Percentiles rank a stretch among this genome's conserved stretches.
Evolutionary conservation across 2,113 vertebrate genomes (phyloP).

Genomic region (Hymenochirus boettgeri): DNA sequence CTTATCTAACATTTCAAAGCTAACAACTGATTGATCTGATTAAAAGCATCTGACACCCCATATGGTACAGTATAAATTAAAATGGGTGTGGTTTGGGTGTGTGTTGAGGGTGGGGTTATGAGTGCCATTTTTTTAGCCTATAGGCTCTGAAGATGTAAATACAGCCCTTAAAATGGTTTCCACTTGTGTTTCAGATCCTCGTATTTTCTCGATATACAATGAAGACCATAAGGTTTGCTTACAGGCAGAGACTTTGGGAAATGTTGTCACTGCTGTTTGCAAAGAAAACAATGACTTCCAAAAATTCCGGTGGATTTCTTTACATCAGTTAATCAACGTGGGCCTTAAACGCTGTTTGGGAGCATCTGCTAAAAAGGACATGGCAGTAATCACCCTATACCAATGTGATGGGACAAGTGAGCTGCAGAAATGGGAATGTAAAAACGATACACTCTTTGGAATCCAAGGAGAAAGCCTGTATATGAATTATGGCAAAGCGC

Average conservation of each 20-base stretch:
- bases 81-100: no score
- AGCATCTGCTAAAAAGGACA: conserved; percentile 71
- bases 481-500: conserved; percentile 86
- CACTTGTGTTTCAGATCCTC: conserved; percentile 65
- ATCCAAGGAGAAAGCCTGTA: conserved; percentile 71
- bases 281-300: conserved; percentile 66
- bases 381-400: conserved; percentile 71
- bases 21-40: no score
- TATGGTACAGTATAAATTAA: no score
- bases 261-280: conserved; percentile 58
- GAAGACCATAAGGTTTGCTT: conserved; percentile 83
- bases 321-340: conserved; percentile 75
- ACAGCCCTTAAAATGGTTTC: not conserved
- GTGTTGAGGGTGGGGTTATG: no score
- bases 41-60: no score
- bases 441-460: conserved; percentile 87
- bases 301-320: conserved; percentile 87
- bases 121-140: no score
- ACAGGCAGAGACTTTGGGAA: conserved; percentile 57
- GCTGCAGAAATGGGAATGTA: conserved; percentile 90
- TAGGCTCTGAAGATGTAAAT: no score
- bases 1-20: no score
- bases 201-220: conserved; percentile 85
- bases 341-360: conserved; percentile 81
- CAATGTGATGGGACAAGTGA: conserved; percentile 73